Evolutionary conservation across 2,797 vertebrate genomes (phyloP), one percentile per base, ranked within the genome.

Genomic region (Peromyscus eremicus): DNA sequence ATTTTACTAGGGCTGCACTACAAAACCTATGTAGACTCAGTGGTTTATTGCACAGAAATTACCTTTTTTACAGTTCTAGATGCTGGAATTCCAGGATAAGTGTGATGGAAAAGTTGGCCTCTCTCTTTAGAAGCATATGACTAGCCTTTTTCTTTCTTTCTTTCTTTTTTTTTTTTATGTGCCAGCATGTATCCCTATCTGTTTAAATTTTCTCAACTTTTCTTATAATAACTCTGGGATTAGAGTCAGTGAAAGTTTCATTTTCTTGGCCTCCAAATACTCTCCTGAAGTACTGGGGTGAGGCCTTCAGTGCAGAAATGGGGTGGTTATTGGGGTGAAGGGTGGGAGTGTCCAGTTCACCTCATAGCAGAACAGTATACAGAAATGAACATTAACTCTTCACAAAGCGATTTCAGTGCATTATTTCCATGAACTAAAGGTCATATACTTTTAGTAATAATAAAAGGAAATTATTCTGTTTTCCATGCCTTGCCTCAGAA

Each of bases 371-470:
- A 16, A 7, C 10, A 80, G 3, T 60, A 55, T 70, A 89, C 46
- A 86, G 89, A 43, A 40, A 92, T 70, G 37, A 60, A 96, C 40
- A 92, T 32, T 84, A 37, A 64, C 77, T 80, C 16, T 10, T 19
- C 46, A 73, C 8, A 29, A 91, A 62, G 17, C 23, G 70, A 5
- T 68, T 76, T 97, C 32, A 40, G 9, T 82, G 17, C 37, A 43
- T 73, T 89, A 92, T 91, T 95, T 92, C 23, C 84, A 7, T 52
- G 73, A 77, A 62, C 16, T 77, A 77, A 49, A 77, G 76, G 76
- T 52, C 76, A 77, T 32, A 49, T 49, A 49, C 76, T 27, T 55
- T 83, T 29, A 71, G 11, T 52, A 77, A 82, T 57, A 43, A 77
- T 64, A 68, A 70, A 8, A 76, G 64, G 21, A 4, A 49, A 16